A percentile compares a stretch with the other conserved stretches of the same genome.
Evolutionary conservation across 1,140 invertebrate species (phyloP).

Genomic region (Conopomorpha cramerella): DNA sequence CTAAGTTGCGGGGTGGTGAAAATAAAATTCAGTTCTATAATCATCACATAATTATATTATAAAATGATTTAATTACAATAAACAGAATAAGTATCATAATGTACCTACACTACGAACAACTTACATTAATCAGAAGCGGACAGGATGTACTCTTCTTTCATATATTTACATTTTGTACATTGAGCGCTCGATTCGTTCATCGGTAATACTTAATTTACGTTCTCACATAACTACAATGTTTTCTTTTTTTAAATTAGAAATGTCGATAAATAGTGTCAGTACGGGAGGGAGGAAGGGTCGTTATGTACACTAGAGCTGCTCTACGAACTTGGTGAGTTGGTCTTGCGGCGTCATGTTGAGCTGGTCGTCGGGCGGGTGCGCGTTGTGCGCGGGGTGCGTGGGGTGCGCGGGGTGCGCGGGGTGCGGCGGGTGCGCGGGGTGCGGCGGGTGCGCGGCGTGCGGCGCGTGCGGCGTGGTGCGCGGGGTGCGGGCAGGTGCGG

Average conservation of each 20-base stretch:
- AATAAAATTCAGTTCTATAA: conserved; percentile 50
- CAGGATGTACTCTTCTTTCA: conserved; percentile 56
- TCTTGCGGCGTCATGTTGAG: conserved; percentile 85
- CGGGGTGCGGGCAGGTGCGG: conserved; percentile 72
- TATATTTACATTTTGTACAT: conserved; percentile 64
- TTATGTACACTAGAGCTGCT: conserved; percentile 80
- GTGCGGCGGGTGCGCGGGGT: conserved; percentile 68
- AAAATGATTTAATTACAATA: conserved; percentile 65
- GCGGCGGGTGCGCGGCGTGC: conserved; percentile 42
- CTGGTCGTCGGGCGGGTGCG: conserved; percentile 73
- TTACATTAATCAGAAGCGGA: conserved; percentile 60
- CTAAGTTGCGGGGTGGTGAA: no score
- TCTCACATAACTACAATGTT: conserved; percentile 33
- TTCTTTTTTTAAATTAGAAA: conserved; percentile 27
- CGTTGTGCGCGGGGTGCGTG: conserved; percentile 72
- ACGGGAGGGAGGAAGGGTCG: conserved; percentile 10
- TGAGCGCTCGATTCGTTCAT: conserved; percentile 56
- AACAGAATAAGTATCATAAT: conserved; percentile 63
- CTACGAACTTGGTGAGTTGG: conserved; percentile 90
- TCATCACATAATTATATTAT: conserved; percentile 64
- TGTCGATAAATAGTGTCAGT: conserved; percentile 41
- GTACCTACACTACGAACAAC: conserved; percentile 62
- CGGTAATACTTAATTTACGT: conserved; percentile 52
- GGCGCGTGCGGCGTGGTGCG: conserved; percentile 62
- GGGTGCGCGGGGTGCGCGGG: conserved; percentile 70